Percentiles rank a stretch among this genome's conserved stretches.
phyloP scores from a whole-genome alignment of 37 sponge, comb jelly and placozoan species.

The Oscarella lobularis region DNA sequence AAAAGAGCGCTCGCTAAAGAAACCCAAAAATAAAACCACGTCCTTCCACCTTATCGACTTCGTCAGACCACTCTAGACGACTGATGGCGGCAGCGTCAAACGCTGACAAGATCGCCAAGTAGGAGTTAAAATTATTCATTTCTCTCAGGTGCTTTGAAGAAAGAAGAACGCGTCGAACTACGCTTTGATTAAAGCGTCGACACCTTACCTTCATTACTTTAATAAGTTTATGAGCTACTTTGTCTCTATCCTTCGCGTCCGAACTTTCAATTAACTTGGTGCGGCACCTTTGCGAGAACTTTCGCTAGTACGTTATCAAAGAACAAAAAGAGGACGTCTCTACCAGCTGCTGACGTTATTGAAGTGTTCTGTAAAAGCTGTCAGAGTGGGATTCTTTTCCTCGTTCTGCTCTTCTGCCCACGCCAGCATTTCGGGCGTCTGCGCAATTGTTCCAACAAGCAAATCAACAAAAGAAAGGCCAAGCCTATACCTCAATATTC shows the following conservation, averaged over 20 bases:
- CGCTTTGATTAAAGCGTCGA: too few relatives aligned
- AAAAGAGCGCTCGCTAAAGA: background rate
- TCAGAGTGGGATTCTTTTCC: slow-evolving; percentile 65
- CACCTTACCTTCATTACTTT: slow-evolving; percentile 68
- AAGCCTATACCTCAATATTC: slow-evolving; percentile 57
- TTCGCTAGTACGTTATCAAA: too few relatives aligned
- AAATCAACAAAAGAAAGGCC: background rate
- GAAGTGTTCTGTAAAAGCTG: slow-evolving; percentile 84
- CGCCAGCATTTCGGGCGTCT: slow-evolving; percentile 71
- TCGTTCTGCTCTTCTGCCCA: slow-evolving; percentile 79
- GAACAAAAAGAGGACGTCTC: too few relatives aligned
- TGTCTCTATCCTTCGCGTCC: slow-evolving; percentile 54
- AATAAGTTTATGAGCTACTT: slow-evolving; percentile 43
- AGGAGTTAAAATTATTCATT: slow-evolving; percentile 74
- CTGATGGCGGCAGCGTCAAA: slow-evolving; percentile 65
- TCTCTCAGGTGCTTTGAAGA: slow-evolving; percentile 33
- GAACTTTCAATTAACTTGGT: slow-evolving; percentile 36
- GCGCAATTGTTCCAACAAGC: background rate
- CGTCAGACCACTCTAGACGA: slow-evolving; percentile 75
- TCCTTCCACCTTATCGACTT: slow-evolving; percentile 42
- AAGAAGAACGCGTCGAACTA: too few relatives aligned
- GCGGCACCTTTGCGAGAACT: too few relatives aligned
- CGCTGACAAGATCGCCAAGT: slow-evolving; percentile 71
- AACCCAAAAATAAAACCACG: background rate
- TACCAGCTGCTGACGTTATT: slow-evolving; percentile 78